phyloP scores from a whole-genome alignment of 2,113 vertebrate genomes.

The Bungarus multicinctus region DNA sequence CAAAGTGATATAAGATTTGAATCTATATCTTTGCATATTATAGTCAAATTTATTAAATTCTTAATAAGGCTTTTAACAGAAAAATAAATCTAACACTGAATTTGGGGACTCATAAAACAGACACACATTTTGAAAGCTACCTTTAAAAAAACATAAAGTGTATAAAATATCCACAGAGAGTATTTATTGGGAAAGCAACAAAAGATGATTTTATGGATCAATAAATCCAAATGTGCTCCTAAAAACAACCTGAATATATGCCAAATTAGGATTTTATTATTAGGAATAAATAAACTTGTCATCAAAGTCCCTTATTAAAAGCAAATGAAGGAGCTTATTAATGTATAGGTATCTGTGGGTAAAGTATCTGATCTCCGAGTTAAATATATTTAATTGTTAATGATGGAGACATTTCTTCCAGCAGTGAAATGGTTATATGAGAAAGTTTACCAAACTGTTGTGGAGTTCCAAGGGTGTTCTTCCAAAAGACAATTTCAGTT shows the following conservation, averaged over 20 bases:
- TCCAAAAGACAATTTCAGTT: not conserved
- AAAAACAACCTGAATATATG: conserved; percentile 42
- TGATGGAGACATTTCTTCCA: conserved; percentile 48
- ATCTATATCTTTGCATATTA: not conserved
- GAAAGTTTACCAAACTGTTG: conserved; percentile 35
- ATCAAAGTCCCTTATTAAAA: conserved; percentile 22
- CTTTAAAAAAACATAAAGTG: conserved; percentile 34
- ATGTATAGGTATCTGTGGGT: conserved; percentile 30
- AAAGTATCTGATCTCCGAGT: conserved; percentile 32
- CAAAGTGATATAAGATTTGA: not conserved
- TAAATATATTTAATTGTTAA: conserved; percentile 53
- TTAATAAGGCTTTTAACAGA: not conserved
- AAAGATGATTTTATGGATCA: conserved; percentile 35
- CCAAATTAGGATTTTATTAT: conserved; percentile 36
- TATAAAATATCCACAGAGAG: conserved; percentile 20
- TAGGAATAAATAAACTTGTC: conserved; percentile 48
- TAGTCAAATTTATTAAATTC: not conserved
- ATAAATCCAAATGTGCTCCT: conserved; percentile 53
- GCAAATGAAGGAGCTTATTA: conserved; percentile 30
- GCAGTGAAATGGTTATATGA: conserved; percentile 33
- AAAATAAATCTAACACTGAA: not conserved
- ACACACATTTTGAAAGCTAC: not conserved
- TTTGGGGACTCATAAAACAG: not conserved
- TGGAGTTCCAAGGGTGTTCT: not conserved
- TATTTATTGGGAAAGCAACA: conserved; percentile 46